These are phyloP conservation scores for Hemaris fuciformis DNA, from an alignment of 2,888 invertebrate species.

Conservation along the genomic window DNA sequence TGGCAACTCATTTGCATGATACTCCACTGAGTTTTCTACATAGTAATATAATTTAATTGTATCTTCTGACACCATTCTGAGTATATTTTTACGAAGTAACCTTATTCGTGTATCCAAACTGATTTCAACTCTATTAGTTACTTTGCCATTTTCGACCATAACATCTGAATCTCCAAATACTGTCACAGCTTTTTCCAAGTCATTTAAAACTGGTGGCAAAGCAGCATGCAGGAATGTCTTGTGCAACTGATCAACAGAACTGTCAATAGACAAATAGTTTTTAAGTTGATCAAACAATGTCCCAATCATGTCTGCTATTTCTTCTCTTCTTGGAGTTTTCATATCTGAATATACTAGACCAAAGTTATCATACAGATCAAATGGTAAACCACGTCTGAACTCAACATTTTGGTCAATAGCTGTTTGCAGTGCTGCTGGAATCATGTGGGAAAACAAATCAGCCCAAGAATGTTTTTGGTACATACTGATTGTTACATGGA, in stretches of 20 bases:
- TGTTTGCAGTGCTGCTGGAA: constrained; percentile 87
- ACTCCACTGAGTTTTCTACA: constrained; percentile 91
- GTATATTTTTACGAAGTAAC: constrained; percentile 80
- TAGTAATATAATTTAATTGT: constrained; percentile 88
- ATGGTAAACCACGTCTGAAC: constrained; percentile 89
- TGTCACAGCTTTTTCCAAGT: constrained; percentile 85
- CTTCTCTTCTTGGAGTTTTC: constrained; percentile 62
- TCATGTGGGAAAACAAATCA: constrained; percentile 90
- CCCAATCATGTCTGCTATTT: constrained; percentile 78
- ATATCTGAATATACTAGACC: constrained; percentile 85
- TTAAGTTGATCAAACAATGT: constrained; percentile 82
- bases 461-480: constrained; percentile 95
- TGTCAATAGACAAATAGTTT: constrained; percentile 85
- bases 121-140: constrained; percentile 85
- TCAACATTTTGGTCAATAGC: constrained; percentile 87
- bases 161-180: constrained; percentile 87
- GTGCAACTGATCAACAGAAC: constrained; percentile 92
- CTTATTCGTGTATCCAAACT: constrained; percentile 84
- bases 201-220: constrained; percentile 89
- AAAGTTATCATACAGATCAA: constrained; percentile 87
- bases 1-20: constrained; percentile 89
- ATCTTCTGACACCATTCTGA: constrained; percentile 84
- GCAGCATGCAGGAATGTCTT: constrained; percentile 92
- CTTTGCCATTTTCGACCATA: constrained; percentile 83
- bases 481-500: constrained; percentile 96